Base-by-base conservation (phyloP, 2,113 vertebrate species). In the Lampris megalopsis region DNA sequence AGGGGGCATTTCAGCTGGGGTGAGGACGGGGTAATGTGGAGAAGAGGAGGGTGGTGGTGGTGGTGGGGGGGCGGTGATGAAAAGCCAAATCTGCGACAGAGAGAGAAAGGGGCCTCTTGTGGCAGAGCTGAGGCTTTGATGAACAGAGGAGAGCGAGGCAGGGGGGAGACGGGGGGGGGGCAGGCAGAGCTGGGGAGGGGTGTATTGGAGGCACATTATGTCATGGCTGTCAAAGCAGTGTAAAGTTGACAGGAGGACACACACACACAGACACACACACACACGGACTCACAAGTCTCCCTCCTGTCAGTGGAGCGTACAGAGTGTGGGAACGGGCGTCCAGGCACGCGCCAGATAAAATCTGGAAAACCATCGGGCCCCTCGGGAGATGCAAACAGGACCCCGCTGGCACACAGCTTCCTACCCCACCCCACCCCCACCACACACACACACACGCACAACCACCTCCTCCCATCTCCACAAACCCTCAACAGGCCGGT, bases 311-410 rank as follows among this genome's bases (percentile, higher is more conserved):
- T 87, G 79, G 89, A 93, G 94, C 90, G 90, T 90, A 92, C 91
- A 92, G 93, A 94, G 92, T 96, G 94, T 96, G 96, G 95, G 95
- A 96, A 96, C 95, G 92, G 94, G 93, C 84, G 73, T 91, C 68
- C 87, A 96, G 94, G 95, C 95, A 95, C 94, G 91, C 87, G 95
- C 95, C 94, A 94, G 94, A 93, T 94, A 94, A 94, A 89, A 92
- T 89, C 94, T 92, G 81, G 92, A 93, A 92, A 91, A 90, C 92
- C 90, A 90, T 70, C 65, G 54, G 68, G 81, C 85, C 77, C 43
- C 68, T 90, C 54, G 47, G 83, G 86, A 94, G 92, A 95, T 90
- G 94, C 94, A 95, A 95, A 96, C 94, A 95, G 92, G 91, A 92
- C 93, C 90, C 84, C 81, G 78, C 77, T 71, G 90, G 92, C 93